Conservation (phyloP, 35 echinoderm and acorn worm species). For the Ophioderma brevispina region DNA sequence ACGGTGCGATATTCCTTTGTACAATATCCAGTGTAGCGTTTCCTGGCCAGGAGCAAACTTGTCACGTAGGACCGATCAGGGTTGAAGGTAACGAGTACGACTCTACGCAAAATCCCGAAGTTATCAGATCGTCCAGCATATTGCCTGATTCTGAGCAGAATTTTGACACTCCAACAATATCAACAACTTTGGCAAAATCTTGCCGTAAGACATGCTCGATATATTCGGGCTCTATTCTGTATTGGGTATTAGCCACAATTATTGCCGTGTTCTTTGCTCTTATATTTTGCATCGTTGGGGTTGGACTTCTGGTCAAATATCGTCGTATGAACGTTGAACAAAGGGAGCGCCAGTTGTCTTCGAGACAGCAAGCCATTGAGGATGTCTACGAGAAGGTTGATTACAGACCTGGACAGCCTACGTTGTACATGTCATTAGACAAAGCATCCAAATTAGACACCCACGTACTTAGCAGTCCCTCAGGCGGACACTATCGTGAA, state of each 20-base stretch:
- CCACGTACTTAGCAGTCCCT: neutral
- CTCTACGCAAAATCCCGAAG: neutral
- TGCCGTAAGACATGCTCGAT: neutral
- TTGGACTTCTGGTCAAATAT: neutral
- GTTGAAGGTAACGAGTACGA: neutral
- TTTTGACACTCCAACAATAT: neutral
- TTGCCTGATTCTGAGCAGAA: neutral
- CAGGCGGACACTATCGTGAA: neutral
- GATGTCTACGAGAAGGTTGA: neutral
- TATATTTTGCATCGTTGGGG: neutral
- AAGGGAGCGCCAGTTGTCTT: neutral
- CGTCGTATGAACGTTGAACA: neutral
- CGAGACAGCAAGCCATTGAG: neutral
- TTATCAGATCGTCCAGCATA: neutral
- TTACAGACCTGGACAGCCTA: neutral
- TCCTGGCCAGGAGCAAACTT: neutral
- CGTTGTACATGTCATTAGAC: constrained; percentile 2
- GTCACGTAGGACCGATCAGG: neutral
- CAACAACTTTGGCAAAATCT: neutral
- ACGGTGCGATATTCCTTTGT: neutral
- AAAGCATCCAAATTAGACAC: neutral
- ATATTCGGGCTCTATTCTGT: neutral
- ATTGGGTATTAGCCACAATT: neutral
- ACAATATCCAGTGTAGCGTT: neutral
- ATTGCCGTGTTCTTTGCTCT: neutral